Evolutionary conservation across 1,140 invertebrate species (phyloP).

Genomic region (Trichogramma pretiosum): DNA sequence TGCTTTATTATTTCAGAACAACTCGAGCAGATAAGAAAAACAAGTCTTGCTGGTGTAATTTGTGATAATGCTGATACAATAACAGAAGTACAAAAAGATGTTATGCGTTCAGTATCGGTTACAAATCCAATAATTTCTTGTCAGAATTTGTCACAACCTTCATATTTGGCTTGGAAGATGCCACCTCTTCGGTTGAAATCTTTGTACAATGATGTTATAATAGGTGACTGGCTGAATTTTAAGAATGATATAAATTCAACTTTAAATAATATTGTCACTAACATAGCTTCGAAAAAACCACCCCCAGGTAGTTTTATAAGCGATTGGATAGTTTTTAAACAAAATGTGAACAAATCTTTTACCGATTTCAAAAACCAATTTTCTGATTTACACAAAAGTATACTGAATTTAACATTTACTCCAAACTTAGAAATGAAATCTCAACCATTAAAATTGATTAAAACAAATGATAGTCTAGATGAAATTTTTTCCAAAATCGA

Average conservation of each 20-base stretch:
- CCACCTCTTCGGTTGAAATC: neutral
- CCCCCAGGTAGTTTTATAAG: neutral
- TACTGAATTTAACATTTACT: too few species aligned
- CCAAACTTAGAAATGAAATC: too few species aligned
- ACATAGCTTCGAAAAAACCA: neutral
- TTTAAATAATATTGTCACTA: constrained; percentile 4
- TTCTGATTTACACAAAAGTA: neutral
- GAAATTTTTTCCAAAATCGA: too few species aligned
- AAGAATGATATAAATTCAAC: constrained; percentile 17
- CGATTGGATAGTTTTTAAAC: constrained; percentile 20
- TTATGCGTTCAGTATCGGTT: constrained; percentile 58
- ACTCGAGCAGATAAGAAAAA: constrained; percentile 75
- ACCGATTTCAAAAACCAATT: constrained; percentile 19
- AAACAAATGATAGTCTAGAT: too few species aligned
- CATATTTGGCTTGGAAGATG: constrained; percentile 51
- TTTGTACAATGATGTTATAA: too few species aligned
- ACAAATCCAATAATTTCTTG: constrained; percentile 59
- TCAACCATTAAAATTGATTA: too few species aligned
- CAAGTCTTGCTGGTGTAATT: constrained; percentile 72
- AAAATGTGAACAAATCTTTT: constrained; percentile 20
- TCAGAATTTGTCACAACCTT: constrained; percentile 46
- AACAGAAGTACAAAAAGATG: constrained; percentile 60
- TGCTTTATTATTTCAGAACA: constrained; percentile 54
- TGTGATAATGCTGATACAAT: constrained; percentile 81
- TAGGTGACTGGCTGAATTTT: constrained; percentile 18